Percentiles rank a stretch among this genome's conserved stretches.
phyloP scores from a whole-genome alignment of 2,113 vertebrate genomes.

The Pterocles gutturalis region DNA sequence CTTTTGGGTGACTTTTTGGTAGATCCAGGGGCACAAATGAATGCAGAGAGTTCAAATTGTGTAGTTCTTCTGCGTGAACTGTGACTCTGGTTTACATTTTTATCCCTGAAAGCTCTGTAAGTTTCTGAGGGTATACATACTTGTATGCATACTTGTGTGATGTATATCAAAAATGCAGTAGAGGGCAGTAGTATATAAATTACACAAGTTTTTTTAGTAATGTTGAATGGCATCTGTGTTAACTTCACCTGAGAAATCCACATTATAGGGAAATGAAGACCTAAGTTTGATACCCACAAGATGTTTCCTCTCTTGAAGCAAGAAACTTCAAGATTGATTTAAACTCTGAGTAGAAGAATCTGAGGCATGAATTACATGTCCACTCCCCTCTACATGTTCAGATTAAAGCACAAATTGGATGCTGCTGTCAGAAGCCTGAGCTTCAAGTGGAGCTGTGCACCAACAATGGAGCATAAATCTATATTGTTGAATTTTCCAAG shows the following conservation, averaged over 20 bases:
- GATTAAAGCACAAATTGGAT: not conserved
- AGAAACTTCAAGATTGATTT: not conserved
- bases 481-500: not conserved
- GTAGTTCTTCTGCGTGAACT: not conserved
- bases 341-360: not conserved
- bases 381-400: not conserved
- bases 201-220: not conserved
- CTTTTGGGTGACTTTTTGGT: not conserved
- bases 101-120: not conserved
- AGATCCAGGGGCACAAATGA: not conserved
- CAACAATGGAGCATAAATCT: not conserved
- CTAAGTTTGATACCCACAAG: not conserved
- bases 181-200: not conserved
- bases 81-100: not conserved
- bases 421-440: not conserved
- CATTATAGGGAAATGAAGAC: not conserved
- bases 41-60: not conserved
- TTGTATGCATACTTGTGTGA: not conserved
- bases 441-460: not conserved
- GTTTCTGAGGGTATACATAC: not conserved
- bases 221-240: not conserved
- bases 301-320: not conserved
- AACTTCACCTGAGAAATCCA: not conserved
- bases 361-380: not conserved
- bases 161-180: not conserved